phyloP scores from a whole-genome alignment of 1,140 invertebrate species.

The Hesperophylax magnus region DNA sequence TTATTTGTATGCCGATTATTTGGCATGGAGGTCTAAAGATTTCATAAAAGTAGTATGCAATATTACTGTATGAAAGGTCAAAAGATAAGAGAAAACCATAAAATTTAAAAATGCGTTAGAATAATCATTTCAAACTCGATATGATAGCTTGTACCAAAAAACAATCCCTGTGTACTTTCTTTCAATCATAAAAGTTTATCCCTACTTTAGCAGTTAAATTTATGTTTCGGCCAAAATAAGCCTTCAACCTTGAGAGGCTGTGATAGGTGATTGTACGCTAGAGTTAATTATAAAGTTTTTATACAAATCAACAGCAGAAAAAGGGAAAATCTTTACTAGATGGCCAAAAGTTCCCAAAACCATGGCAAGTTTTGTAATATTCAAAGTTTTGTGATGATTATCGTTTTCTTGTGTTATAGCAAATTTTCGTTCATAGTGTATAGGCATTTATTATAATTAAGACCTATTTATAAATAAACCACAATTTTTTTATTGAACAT shows the following conservation, averaged over 20 bases:
- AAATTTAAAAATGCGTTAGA: neutral
- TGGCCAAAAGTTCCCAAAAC: neutral
- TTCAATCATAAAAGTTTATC: neutral
- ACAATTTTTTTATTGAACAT: too few species aligned
- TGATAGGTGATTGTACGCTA: constrained; percentile 4
- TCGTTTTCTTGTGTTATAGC: too few species aligned
- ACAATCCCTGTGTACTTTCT: neutral
- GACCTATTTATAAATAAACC: too few species aligned
- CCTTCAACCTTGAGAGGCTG: neutral
- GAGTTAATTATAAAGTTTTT: constrained; percentile 35
- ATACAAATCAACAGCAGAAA: constrained; percentile 32
- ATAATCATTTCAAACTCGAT: too few species aligned
- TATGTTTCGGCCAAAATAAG: neutral
- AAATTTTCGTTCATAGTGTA: too few species aligned
- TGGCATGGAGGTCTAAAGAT: too few species aligned
- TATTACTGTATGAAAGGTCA: too few species aligned
- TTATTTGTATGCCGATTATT: too few species aligned
- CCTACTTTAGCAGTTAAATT: neutral
- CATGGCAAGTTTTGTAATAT: neutral
- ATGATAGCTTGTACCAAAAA: too few species aligned
- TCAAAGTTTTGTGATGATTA: neutral
- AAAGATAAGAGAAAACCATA: neutral
- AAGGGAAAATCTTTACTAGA: constrained; percentile 1
- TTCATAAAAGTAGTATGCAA: too few species aligned
- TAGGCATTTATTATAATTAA: too few species aligned